Conservation (phyloP, 2,797 vertebrate species). For the Yasuhikotakia modesta region DNA sequence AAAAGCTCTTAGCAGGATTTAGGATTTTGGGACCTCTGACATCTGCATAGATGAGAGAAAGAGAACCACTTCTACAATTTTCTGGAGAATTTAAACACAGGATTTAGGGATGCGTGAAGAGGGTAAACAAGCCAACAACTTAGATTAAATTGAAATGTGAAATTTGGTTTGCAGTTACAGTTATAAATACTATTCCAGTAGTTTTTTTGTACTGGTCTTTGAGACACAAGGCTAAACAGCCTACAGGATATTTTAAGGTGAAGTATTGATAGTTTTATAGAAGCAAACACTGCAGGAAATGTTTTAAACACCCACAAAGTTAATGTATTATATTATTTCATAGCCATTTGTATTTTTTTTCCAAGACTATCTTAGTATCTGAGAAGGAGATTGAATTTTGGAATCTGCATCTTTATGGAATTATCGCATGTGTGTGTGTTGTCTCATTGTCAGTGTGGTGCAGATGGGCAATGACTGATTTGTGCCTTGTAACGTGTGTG, state of each 20-base stretch:
- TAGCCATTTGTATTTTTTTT: not conserved
- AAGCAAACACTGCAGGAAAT: not conserved
- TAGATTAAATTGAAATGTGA: too few relatives aligned
- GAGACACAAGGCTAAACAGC: too few relatives aligned
- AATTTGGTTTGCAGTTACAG: too few relatives aligned
- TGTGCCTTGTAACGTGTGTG: constrained; percentile 65
- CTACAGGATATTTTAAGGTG: too few relatives aligned
- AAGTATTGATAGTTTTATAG: too few relatives aligned
- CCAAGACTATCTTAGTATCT: not conserved
- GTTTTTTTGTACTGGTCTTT: too few relatives aligned
- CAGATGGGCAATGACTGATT: constrained; percentile 76
- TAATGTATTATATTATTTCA: not conserved
- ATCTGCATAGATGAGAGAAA: constrained; percentile 9
- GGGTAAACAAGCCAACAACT: not conserved
- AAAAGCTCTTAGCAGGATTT: not conserved
- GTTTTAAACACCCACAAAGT: not conserved
- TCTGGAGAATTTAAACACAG: not conserved
- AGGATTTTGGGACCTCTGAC: constrained; percentile 7
- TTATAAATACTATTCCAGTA: too few relatives aligned
- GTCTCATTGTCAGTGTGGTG: constrained; percentile 63
- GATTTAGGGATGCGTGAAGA: not conserved
- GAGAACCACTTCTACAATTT: not conserved
- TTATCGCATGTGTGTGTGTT: constrained; percentile 43
- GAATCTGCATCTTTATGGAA: constrained; percentile 12
- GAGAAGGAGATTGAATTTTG: not conserved